phyloP scores from a whole-genome alignment of 1,140 invertebrate species.

The Ceratosolen fusciceps region DNA sequence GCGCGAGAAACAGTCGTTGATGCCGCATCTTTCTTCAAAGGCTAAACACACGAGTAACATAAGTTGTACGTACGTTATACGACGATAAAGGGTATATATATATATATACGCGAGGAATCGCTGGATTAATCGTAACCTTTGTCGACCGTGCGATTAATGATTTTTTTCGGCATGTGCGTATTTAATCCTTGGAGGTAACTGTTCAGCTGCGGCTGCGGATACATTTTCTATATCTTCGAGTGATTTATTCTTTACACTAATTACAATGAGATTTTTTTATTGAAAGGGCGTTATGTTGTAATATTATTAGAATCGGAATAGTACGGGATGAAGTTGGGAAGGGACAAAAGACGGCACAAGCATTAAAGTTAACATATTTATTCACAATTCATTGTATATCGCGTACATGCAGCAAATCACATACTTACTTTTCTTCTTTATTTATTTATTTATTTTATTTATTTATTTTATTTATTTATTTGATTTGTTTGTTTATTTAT shows the following conservation, averaged over 20 bases:
- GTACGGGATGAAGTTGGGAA: not conserved
- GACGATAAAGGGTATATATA: no score
- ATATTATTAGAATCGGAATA: not conserved
- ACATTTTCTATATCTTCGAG: constrained; percentile 33
- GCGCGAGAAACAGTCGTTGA: not conserved
- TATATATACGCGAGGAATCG: no score
- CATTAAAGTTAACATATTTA: constrained; percentile 47
- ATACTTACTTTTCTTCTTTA: no score
- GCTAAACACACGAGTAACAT: no score
- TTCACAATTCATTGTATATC: constrained; percentile 53
- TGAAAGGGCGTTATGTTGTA: not conserved
- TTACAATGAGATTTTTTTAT: constrained; percentile 5
- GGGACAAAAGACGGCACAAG: constrained; percentile 16
- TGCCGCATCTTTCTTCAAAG: not conserved
- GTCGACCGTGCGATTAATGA: constrained; percentile 39
- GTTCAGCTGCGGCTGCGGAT: constrained; percentile 40
- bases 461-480: no score
- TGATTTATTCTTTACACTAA: not conserved
- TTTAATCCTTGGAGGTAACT: constrained; percentile 31
- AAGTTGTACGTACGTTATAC: no score
- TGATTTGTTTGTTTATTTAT: no score
- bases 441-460: no score
- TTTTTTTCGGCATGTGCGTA: constrained; percentile 21
- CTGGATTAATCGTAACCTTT: no score
- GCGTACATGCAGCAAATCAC: constrained; percentile 53